phyloP scores from a whole-genome alignment of 2,797 vertebrate genomes.

The Macropodus opercularis region DNA sequence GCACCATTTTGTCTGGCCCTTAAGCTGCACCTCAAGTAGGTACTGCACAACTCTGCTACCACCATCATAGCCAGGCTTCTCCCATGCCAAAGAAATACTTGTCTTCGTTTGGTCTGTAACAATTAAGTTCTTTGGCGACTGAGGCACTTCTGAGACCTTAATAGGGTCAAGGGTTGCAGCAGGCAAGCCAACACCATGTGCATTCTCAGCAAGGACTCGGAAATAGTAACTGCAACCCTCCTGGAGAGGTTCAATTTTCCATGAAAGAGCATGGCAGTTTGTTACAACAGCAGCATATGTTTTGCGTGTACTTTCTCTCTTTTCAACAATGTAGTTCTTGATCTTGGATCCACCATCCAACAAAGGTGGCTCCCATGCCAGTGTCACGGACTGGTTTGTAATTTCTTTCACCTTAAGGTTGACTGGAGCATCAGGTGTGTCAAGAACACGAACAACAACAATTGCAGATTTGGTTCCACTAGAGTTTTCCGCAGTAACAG shows the following conservation, averaged over 20 bases:
- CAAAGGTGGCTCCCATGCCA: conserved; percentile 92
- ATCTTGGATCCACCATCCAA: conserved; percentile 96
- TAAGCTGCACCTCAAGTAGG: conserved; percentile 94
- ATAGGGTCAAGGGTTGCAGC: conserved; percentile 89
- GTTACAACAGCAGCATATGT: conserved; percentile 95
- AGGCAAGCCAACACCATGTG: conserved; percentile 92
- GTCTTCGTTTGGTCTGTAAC: conserved; percentile 96
- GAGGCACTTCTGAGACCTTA: conserved; percentile 97
- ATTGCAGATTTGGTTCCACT: conserved; percentile 93
- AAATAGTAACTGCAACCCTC: conserved; percentile 98
- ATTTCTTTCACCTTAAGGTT: conserved; percentile 94
- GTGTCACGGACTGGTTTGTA: conserved; percentile 93
- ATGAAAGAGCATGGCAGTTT: conserved; percentile 94
- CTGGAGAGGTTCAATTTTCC: conserved; percentile 94
- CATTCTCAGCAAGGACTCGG: conserved; percentile 94
- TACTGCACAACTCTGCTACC: conserved; percentile 97
- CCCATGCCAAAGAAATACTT: conserved; percentile 95
- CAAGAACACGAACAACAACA: conserved; percentile 94
- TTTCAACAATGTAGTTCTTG: conserved; percentile 97
- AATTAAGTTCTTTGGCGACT: conserved; percentile 92
- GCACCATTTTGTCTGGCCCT: conserved; percentile 95
- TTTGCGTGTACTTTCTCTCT: conserved; percentile 97
- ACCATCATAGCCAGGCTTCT: conserved; percentile 95
- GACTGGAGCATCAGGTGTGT: conserved; percentile 94
- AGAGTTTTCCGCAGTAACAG: conserved; percentile 90